Evolutionary conservation across 2,888 invertebrate species (phyloP), one percentile per base, ranked within the genome.

Genomic region (Polyploca ridens): DNA sequence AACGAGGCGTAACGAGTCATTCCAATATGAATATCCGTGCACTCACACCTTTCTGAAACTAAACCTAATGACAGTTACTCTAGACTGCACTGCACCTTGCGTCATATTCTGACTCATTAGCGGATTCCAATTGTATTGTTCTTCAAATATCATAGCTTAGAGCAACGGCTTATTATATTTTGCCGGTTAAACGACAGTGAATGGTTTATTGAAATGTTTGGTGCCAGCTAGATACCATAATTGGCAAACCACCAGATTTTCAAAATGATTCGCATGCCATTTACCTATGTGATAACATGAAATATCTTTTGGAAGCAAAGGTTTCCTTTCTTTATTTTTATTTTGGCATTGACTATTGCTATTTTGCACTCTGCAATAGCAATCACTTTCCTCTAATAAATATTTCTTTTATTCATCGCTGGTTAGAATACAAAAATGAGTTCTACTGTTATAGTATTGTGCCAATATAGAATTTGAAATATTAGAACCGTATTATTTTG

Each of bases 111-210:
- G 79, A 86, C 85, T 90, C 89, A 90, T 91, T 91, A 89, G 86
- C 83, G 88, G 86, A 89, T 84, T 85, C 86, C 88, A 89, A 90
- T 90, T 89, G 89, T 89, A 91, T 90, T 90, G 90, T 91, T 91
- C 91, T 87, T 73, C 73, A 86, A 90, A 90, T 86, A 89, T 87
- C 82, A 85, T 85, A 87, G 84, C 86, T 84, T 83, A 84, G 81
- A 83, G 84, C 78, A 84, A 81, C 77, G 78, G 82, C 76, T 85
- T 83, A 85, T 88, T 86, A 81, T 80, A 80, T 79, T 78, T 75
- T 79, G 79, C 79, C 77, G 76, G 80, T 77, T 85, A 86, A 27
- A 84, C 78, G 82, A 83, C 80, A 86, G 83, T 80, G 76, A 67
- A 73, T 84, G 85, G 90, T 90, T 90, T 89, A 90, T 89, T 88